Base-by-base conservation (phyloP, 2,113 vertebrate genomes). In the Toxotes jaculatrix region DNA sequence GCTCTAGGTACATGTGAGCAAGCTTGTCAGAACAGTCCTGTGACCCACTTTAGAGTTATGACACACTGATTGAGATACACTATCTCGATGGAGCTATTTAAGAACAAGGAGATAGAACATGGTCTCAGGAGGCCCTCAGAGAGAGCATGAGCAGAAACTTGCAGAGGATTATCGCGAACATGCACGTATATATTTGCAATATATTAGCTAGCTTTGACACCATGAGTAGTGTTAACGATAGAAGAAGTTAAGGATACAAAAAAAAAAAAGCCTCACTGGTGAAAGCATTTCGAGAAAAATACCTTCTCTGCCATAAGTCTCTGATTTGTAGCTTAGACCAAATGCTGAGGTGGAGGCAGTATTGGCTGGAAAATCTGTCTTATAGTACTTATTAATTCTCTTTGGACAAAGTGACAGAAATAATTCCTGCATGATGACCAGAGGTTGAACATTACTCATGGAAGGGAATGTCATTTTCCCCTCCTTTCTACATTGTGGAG, bases 1-100 rank as follows among this genome's bases (percentile, higher is more conserved):
- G 42, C 43, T 45, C 34, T 56, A 57, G 17, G 23, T 78, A 16
- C 4, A 56, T 74, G 43, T 36, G 43, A 27, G 23, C 60, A 62
- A 56, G 43, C 61, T 63, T 70, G 31, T 73, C 57, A 42, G 59
- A 82, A 31, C 79, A 63, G 83, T 32, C 14, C 31, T 53, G 68
- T 88, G 82, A 89, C 86, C 83, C 74, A 90, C 84, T 92, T 89
- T 60, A 73, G 27, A 55, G 57, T 62, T 55, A 34, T 84, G 84
- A 81, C 79, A 83, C 70, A 68, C 53, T 84, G 86, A 88, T 83
- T 84, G 78, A 87, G 82, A 86, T 84, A 80, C 51, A 68, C 32
- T 78, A 81, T 90, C 88, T 73, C 59, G 74, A 87, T 86, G 78
- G 47, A 74, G 79, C 85, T 89, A 88, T 88, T 91, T 83, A 67